Percentiles rank a stretch among this genome's conserved stretches.
Conservation (phyloP, 2,113 vertebrate species). For the Saimiri boliviensis region DNA sequence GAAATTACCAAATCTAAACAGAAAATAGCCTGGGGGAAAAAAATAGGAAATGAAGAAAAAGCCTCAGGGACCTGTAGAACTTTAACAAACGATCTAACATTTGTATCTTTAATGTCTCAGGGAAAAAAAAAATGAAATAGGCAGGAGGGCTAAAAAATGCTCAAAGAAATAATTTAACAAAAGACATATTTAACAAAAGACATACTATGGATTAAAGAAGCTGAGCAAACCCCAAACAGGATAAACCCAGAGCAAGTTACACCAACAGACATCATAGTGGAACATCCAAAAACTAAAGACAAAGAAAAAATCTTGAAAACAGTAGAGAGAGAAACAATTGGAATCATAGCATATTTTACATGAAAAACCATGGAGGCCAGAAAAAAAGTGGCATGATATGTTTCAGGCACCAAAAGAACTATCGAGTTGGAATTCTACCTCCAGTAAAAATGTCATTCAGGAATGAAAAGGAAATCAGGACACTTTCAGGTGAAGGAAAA, state of each 20-base stretch:
- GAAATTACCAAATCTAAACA: neutral
- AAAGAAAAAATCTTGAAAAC: neutral
- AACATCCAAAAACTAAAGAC: neutral
- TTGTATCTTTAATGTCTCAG: neutral
- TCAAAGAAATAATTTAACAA: neutral
- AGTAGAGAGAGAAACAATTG: neutral
- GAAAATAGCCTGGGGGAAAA: neutral
- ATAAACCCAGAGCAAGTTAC: neutral
- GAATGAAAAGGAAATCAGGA: slow-evolving; percentile 17
- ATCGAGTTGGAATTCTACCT: neutral
- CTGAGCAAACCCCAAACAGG: neutral
- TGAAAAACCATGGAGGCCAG: neutral
- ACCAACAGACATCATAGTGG: neutral
- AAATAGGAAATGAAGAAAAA: neutral
- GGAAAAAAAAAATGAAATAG: neutral
- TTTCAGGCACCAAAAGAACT: neutral
- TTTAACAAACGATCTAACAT: neutral
- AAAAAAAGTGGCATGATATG: neutral
- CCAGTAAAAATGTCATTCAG: neutral
- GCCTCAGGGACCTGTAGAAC: neutral
- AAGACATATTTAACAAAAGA: neutral
- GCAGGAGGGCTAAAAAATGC: neutral
- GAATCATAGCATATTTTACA: neutral
- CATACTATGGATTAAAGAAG: neutral
- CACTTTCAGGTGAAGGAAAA: neutral